phyloP scores from a whole-genome alignment of 2,888 invertebrate species.

The Melikaiella ostensackeni region DNA sequence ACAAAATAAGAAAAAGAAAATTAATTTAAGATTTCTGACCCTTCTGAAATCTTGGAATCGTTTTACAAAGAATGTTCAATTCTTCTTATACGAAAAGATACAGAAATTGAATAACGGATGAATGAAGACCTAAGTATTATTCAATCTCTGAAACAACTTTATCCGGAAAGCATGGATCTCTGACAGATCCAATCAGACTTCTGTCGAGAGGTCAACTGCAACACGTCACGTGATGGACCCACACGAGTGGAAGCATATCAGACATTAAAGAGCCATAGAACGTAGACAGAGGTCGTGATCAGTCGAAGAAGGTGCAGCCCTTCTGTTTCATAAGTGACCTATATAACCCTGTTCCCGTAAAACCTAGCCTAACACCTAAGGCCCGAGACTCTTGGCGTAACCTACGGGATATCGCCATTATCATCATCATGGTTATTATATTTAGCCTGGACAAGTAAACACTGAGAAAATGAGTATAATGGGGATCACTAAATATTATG shows the following conservation, averaged over 20 bases:
- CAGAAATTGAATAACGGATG: background rate
- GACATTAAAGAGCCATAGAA: background rate
- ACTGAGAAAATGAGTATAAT: background rate
- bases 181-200: constrained; percentile 25
- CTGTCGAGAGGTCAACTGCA: constrained; percentile 25
- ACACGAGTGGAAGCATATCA: background rate
- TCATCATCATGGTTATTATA: background rate
- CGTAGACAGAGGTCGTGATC: background rate
- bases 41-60: background rate
- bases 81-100: background rate
- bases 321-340: background rate
- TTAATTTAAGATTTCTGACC: background rate
- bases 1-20: background rate
- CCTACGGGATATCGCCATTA: background rate
- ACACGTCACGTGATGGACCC: constrained; percentile 9
- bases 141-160: constrained; percentile 10
- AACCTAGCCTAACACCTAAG: too few relatives aligned
- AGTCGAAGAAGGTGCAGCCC: background rate
- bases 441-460: background rate
- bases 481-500: too few relatives aligned
- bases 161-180: background rate
- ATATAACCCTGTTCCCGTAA: background rate
- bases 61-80: background rate
- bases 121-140: constrained; percentile 11
- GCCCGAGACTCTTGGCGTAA: background rate